Evolutionary conservation across 2,888 invertebrate genomes (phyloP).

Genomic region (Phaedon cochleariae): DNA sequence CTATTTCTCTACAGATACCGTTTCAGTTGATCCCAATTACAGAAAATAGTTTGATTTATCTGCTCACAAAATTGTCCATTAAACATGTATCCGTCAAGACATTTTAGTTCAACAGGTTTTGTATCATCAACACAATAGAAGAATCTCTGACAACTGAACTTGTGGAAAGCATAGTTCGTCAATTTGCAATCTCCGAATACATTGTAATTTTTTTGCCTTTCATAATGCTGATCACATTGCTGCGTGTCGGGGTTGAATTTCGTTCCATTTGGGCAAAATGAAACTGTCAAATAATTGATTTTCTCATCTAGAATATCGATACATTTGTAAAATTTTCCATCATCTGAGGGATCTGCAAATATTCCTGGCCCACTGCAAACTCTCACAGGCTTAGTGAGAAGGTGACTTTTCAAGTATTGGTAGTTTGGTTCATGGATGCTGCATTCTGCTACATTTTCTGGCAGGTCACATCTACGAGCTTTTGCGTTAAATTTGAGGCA

Average conservation of each 20-base stretch:
- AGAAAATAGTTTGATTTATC: neutral
- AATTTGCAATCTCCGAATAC: neutral
- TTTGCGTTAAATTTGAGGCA: slow-evolving; percentile 50
- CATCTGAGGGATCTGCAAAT: slow-evolving; percentile 47
- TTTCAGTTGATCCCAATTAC: slow-evolving; percentile 4
- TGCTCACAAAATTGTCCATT: slow-evolving; percentile 7
- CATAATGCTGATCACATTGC: neutral
- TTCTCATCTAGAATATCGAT: slow-evolving; percentile 42
- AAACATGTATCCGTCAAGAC: slow-evolving; percentile 10
- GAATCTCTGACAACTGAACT: slow-evolving; percentile 5
- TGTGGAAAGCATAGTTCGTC: neutral
- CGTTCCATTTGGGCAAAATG: neutral
- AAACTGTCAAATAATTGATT: slow-evolving; percentile 34
- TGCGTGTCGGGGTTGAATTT: neutral
- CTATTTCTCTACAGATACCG: neutral
- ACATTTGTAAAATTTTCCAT: slow-evolving; percentile 50
- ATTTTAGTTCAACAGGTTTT: slow-evolving; percentile 5
- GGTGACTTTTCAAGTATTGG: neutral
- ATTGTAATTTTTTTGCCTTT: neutral
- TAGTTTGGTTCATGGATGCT: slow-evolving; percentile 4
- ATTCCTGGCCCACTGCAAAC: slow-evolving; percentile 46
- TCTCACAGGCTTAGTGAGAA: slow-evolving; percentile 7
- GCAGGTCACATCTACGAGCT: slow-evolving; percentile 43
- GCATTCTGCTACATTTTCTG: slow-evolving; percentile 50
- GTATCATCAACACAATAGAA: neutral